phyloP scores from a whole-genome alignment of 2,797 vertebrate species.

The Triplophysa bombifrons region DNA sequence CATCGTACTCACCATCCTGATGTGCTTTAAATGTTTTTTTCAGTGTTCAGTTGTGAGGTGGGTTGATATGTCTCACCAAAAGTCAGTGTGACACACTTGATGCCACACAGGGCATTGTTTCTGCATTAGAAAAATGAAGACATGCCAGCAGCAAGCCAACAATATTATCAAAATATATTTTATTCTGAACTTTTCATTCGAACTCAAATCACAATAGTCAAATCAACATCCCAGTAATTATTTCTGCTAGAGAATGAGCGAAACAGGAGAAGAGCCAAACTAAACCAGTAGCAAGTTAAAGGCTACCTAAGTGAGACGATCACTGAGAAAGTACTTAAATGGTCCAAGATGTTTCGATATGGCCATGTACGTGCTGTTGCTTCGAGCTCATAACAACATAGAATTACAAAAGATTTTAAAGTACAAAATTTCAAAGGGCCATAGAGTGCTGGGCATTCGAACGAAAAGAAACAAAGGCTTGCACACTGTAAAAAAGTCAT shows the following conservation, averaged over 20 bases:
- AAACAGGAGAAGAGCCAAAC: conserved; percentile 75
- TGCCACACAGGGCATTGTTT: not conserved
- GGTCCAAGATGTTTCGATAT: conserved; percentile 89
- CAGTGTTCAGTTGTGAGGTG: too few species aligned
- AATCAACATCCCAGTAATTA: conserved; percentile 91
- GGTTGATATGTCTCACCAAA: too few species aligned
- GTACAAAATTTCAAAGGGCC: conserved; percentile 92
- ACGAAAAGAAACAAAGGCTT: conserved; percentile 71
- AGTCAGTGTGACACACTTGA: not conserved
- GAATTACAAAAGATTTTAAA: conserved; percentile 92
- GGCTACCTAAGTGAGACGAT: conserved; percentile 82
- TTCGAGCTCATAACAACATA: conserved; percentile 89
- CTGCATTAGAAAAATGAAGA: not conserved
- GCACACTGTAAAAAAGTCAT: conserved; percentile 88
- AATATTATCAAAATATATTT: conserved; percentile 99
- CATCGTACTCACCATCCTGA: too few species aligned
- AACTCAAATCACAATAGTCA: conserved; percentile 98
- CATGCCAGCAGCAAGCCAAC: conserved; percentile 52
- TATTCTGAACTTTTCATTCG: conserved; percentile 99
- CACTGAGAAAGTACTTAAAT: conserved; percentile 89
- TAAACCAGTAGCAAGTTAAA: conserved; percentile 74
- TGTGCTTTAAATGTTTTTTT: too few species aligned
- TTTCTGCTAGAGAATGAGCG: conserved; percentile 86
- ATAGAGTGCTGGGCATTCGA: conserved; percentile 75
- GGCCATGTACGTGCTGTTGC: conserved; percentile 68